Evolutionary conservation across 2,113 vertebrate species (phyloP).

Genomic region (Rhombomys opimus): DNA sequence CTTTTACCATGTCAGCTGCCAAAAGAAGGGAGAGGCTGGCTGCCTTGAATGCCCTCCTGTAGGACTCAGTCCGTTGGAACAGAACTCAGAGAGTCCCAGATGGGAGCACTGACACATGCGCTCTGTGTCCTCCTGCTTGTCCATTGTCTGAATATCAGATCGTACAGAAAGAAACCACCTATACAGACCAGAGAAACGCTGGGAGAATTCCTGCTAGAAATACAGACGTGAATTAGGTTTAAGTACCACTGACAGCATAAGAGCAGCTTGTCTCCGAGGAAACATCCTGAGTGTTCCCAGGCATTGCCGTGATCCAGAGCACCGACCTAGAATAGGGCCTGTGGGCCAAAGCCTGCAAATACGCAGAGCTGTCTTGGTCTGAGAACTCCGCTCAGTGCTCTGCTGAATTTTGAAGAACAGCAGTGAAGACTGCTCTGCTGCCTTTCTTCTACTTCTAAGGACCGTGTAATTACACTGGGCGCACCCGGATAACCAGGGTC

Average conservation of each 20-base stretch:
- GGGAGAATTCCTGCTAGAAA: not conserved
- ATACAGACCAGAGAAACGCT: not conserved
- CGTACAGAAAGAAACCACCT: not conserved
- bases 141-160: not conserved
- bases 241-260: not conserved
- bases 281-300: not conserved
- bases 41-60: not conserved
- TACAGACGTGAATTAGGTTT: not conserved
- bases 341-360: not conserved
- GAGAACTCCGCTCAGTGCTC: not conserved
- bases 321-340: not conserved
- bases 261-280: not conserved
- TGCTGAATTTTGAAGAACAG: not conserved
- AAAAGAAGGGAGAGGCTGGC: not conserved
- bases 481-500: not conserved
- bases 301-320: not conserved
- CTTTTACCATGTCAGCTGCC: not conserved
- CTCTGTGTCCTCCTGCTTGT: not conserved
- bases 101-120: rapidly evolving
- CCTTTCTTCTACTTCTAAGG: not conserved
- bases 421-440: not conserved
- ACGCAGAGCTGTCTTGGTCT: not conserved
- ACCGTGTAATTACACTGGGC: not conserved
- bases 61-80: not conserved
- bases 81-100: not conserved